Base-by-base conservation (phyloP, 2,113 vertebrate genomes). In the Bambusicola thoracicus region DNA sequence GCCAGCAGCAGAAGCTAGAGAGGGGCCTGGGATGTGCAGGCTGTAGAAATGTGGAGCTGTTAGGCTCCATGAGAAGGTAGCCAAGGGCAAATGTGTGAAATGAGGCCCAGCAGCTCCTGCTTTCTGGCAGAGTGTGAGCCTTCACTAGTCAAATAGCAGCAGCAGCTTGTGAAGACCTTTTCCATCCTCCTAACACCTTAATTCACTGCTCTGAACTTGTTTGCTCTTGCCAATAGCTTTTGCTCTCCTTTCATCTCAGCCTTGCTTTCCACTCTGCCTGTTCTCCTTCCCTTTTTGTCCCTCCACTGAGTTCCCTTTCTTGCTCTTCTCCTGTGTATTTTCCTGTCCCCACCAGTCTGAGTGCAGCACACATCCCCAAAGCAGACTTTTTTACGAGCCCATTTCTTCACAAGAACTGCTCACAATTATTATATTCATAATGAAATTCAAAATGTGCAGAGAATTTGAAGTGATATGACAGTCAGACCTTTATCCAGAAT, bases 161-260 rank as follows among this genome's bases (percentile, higher is more conserved):
- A 86, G 79, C 85, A 89, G 75, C 85, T 74, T 74, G 46, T 0
- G 8, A 87, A 59, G 32, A 85, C 78, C 81, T 92, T 92, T 87
- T 81, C 82, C 56, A 41, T 85, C 51, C 59, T 89, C 56, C 65
- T 80, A 75, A 92, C 82, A 56, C 82, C 65, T 90, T 90, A 69
- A 89, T 95, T 94, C 94, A 58, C 53, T 81, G 43, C 74, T 92
- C 62, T 91, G 74, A 93, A 87, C 84, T 92, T 94, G 89, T 89
- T 94, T 91, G 84, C 87, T 92, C 94, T 91, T 96, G 91, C 66
- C 91, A 69, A 2, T 82, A 75, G 81, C 74, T 91, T 95, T 81
- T 81, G 40, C 81, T 81, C 40, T 78, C 48, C 66, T 96, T 94
- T 93, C 66, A 62, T 87, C 86, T 94, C 68, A 69, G 66, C 48